phyloP scores from a whole-genome alignment of 2,888 invertebrate genomes.

The Lasioglossum calceatum region DNA sequence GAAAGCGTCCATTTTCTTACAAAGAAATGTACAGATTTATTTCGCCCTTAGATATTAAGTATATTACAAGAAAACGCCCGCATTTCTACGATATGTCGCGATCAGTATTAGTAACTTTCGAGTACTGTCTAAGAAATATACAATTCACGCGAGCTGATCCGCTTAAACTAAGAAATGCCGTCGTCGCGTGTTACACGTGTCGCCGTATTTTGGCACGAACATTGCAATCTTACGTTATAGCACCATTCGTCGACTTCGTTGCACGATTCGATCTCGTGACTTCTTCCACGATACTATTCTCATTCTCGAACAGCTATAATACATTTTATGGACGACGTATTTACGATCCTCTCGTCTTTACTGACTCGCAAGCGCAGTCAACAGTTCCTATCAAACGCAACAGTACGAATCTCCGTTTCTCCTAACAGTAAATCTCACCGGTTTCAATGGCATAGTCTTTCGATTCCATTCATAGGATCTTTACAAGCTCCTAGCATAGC shows the following conservation, averaged over 20 bases:
- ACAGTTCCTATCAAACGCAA: neutral
- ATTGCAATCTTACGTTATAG: slow-evolving; percentile 56
- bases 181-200: slow-evolving; percentile 36
- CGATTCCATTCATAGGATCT: neutral
- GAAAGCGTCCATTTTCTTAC: slow-evolving; percentile 18
- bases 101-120: slow-evolving; percentile 40
- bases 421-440: slow-evolving; percentile 18
- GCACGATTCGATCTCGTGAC: slow-evolving; percentile 19
- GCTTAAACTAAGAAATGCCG: slow-evolving; percentile 26
- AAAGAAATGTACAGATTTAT: slow-evolving; percentile 70
- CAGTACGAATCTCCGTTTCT: neutral
- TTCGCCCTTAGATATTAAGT: slow-evolving; percentile 44
- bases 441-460: neutral
- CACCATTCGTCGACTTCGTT: slow-evolving; percentile 60
- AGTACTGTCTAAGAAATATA: slow-evolving; percentile 53
- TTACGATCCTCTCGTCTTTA: neutral
- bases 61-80: slow-evolving; percentile 62
- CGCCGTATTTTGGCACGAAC: slow-evolving; percentile 55
- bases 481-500: neutral
- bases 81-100: slow-evolving; percentile 26
- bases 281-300: neutral
- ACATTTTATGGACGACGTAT: slow-evolving; percentile 17
- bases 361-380: neutral
- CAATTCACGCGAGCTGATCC: slow-evolving; percentile 47
- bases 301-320: slow-evolving; percentile 18